Base-by-base conservation (phyloP, 2,113 vertebrate genomes). In the Seriola aureovittata region DNA sequence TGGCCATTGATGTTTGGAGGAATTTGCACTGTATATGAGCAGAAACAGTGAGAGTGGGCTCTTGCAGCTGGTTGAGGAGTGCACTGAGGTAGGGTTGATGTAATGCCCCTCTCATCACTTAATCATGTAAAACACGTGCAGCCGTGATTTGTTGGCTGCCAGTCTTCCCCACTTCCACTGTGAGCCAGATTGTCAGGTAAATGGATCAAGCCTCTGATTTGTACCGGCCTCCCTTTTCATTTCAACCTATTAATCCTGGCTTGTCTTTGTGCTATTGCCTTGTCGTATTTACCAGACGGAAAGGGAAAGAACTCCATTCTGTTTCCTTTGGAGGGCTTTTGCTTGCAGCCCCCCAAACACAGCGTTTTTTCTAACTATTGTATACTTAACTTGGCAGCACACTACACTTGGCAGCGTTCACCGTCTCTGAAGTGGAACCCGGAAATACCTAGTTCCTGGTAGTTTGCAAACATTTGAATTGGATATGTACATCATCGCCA, bases 201-300 rank as follows among this genome's bases (percentile, higher is more conserved):
- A 92, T 92, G 91, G 91, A 91, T 91, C 70, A 85, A 77, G 85
- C 52, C 75, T 68, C 62, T 65, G 87, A 91, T 93, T 90, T 89
- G 91, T 83, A 85, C 70, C 82, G 60, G 85, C 78, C 76, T 89
- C 80, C 74, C 83, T 87, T 91, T 89, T 91, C 83, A 82, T 90
- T 84, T 84, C 74, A 60, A 14, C 44, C 75, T 77, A 92, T 93
- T 81, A 91, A 90, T 92, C 80, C 71, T 29, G 64, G 67, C 80
- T 67, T 68, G 75, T 80, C 82, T 78, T 69, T 78, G 82, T 76
- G 78, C 84, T 17, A 0, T 77, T 71, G 84, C 82, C 40, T 73
- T 69, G 82, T 85, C 72, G 72, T 84, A 54, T 84, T 89, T 72
- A 85, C 75, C 83, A 85, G 89, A 82, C 59, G 50, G 73, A 84